A percentile compares a stretch with the other conserved stretches of the same genome.
These are phyloP conservation scores for Clunio marinus DNA, from an alignment of 2,888 invertebrate species.

Conservation along the genomic window DNA sequence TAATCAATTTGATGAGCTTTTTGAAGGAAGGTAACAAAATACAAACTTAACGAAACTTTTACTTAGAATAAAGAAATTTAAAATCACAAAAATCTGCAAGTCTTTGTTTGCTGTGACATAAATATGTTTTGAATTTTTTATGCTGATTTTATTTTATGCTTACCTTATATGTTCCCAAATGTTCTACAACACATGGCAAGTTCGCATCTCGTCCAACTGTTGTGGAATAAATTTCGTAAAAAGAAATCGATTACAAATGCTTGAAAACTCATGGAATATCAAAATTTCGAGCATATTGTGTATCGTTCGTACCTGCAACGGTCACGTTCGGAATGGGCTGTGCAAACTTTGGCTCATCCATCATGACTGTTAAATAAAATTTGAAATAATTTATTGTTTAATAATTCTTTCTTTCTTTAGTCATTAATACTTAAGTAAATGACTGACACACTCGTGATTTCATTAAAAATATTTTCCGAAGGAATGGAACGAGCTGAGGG, in stretches of 20 bases:
- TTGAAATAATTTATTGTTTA: too few relatives aligned
- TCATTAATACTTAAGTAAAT: too few relatives aligned
- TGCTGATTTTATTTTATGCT: slow-evolving; percentile 41
- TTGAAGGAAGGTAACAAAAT: slow-evolving; percentile 5
- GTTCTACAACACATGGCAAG: slow-evolving; percentile 84
- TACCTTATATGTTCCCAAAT: slow-evolving; percentile 85
- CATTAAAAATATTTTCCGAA: too few relatives aligned
- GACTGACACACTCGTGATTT: too few relatives aligned
- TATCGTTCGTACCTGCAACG: slow-evolving; percentile 56
- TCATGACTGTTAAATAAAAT: slow-evolving; percentile 68
- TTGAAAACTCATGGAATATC: too few relatives aligned
- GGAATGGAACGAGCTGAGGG: too few relatives aligned
- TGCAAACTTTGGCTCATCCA: slow-evolving; percentile 80
- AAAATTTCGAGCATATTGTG: too few relatives aligned
- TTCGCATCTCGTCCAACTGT: slow-evolving; percentile 80
- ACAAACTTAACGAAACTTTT: background rate
- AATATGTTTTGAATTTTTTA: too few relatives aligned
- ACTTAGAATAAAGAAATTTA: slow-evolving; percentile 2
- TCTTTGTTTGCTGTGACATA: too few relatives aligned
- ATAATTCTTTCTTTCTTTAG: too few relatives aligned
- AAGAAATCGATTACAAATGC: background rate
- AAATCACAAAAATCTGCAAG: too few relatives aligned
- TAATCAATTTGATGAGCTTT: background rate
- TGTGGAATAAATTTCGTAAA: too few relatives aligned
- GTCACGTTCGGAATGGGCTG: slow-evolving; percentile 91